phyloP scores from a whole-genome alignment of 1,140 invertebrate genomes.

The Zaprionus gabonicus region DNA sequence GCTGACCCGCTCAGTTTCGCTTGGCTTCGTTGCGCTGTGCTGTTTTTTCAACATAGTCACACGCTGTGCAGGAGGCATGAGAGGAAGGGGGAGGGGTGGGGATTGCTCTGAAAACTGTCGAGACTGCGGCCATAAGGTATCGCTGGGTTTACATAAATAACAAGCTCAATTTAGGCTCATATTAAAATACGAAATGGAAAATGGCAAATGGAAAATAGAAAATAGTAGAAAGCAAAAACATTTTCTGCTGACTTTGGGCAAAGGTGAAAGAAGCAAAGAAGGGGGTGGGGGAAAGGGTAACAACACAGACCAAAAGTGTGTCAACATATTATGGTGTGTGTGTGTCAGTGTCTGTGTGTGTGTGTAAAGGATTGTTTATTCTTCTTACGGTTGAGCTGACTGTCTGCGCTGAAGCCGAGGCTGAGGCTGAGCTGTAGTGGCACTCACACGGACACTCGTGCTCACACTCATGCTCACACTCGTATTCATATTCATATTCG shows the following conservation, averaged over 20 bases:
- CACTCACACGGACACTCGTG: not conserved
- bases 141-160: conserved; percentile 81
- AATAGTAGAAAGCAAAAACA: conserved; percentile 49
- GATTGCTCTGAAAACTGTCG: conserved; percentile 10
- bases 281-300: not conserved
- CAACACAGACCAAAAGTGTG: conserved; percentile 61
- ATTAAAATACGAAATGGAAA: conserved; percentile 65
- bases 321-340: conserved; percentile 60
- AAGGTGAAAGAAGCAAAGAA: conserved; percentile 21
- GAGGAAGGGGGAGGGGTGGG: conserved; percentile 31
- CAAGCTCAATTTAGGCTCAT: conserved; percentile 82
- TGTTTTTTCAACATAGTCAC: conserved; percentile 34
- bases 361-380: conserved; percentile 71
- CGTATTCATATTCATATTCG: conserved; percentile 43
- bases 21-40: conserved; percentile 18
- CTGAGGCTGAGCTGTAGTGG: conserved; percentile 4
- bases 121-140: conserved; percentile 67
- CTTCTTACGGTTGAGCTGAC: conserved; percentile 35
- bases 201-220: conserved; percentile 10
- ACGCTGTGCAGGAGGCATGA: conserved; percentile 52
- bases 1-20: conserved; percentile 34
- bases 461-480: conserved; percentile 21
- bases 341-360: conserved; percentile 27
- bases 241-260: conserved; percentile 70
- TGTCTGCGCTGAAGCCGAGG: conserved; percentile 15